These are phyloP conservation scores for Ennomos fuscantarius DNA, from an alignment of 2,888 invertebrate genomes.

Conservation along the genomic window DNA sequence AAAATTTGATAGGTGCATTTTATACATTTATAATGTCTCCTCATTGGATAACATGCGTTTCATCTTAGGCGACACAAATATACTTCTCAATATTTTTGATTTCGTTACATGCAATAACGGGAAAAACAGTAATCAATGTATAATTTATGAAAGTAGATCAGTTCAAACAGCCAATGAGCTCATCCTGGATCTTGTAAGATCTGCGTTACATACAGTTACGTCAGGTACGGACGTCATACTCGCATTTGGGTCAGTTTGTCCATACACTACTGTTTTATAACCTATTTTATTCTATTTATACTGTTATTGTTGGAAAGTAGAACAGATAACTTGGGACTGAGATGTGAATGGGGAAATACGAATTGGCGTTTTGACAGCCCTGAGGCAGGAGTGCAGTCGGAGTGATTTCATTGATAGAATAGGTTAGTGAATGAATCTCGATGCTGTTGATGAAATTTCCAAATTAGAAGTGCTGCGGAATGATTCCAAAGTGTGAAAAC, in stretches of 20 bases:
- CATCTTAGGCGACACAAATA: constrained; percentile 16
- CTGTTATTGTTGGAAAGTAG: constrained; percentile 56
- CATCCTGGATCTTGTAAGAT: constrained; percentile 50
- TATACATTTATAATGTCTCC: constrained; percentile 7
- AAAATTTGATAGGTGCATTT: too few relatives aligned
- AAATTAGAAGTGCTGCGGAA: too few relatives aligned
- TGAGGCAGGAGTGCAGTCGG: constrained; percentile 23
- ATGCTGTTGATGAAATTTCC: not conserved
- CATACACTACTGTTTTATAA: constrained; percentile 71
- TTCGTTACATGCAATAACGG: constrained; percentile 27
- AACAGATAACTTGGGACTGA: constrained; percentile 51
- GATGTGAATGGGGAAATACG: constrained; percentile 38
- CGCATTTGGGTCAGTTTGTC: constrained; percentile 76
- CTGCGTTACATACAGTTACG: constrained; percentile 64
- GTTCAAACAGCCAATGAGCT: constrained; percentile 54
- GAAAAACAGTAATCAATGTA: constrained; percentile 32
- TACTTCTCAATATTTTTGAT: constrained; percentile 24
- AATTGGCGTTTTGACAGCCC: constrained; percentile 36
- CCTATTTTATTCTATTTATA: constrained; percentile 72
- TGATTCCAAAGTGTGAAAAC: too few relatives aligned
- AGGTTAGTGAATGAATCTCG: constrained; percentile 12
- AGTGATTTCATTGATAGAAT: constrained; percentile 29
- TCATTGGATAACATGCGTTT: constrained; percentile 13
- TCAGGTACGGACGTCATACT: constrained; percentile 71
- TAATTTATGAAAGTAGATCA: constrained; percentile 57